These are phyloP conservation scores for Serilophus lunatus DNA, from an alignment of 2,113 vertebrate species.

Conservation along the genomic window DNA sequence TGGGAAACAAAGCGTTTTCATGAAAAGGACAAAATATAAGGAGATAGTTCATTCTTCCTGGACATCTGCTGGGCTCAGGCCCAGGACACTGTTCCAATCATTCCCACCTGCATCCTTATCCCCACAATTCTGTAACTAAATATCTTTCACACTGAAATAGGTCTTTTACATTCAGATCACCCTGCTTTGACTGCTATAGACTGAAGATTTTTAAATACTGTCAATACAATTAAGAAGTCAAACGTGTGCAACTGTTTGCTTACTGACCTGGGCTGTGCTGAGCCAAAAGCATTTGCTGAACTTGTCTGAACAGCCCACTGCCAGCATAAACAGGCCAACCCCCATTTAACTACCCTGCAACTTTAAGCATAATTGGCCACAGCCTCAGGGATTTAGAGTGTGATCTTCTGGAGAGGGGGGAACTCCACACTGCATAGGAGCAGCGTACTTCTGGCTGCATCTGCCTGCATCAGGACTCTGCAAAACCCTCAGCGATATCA, in stretches of 20 bases:
- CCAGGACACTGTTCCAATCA: not conserved
- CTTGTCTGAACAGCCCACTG: not conserved
- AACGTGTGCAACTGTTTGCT: constrained; percentile 8
- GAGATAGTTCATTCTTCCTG: not conserved
- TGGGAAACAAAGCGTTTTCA: not conserved
- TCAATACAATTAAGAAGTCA: constrained; percentile 20
- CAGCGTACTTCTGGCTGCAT: not conserved
- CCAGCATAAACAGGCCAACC: not conserved
- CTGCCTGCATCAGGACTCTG: not conserved
- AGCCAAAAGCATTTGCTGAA: not conserved
- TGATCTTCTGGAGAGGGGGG: not conserved
- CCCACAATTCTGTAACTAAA: not conserved
- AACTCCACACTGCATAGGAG: not conserved
- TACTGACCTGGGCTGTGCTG: constrained; percentile 16
- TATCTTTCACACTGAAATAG: not conserved
- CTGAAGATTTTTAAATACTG: constrained; percentile 1
- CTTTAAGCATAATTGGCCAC: not conserved
- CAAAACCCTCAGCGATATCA: not conserved
- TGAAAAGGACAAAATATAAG: not conserved
- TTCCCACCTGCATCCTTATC: not conserved
- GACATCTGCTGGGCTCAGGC: not conserved
- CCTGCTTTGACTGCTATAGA: not conserved
- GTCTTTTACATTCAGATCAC: not conserved
- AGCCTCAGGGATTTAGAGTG: not conserved
- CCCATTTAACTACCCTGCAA: not conserved